A percentile compares a stretch with the other conserved stretches of the same genome.
Evolutionary conservation across 1,140 invertebrate genomes (phyloP).

Genomic region (Neodiprion fabricii): DNA sequence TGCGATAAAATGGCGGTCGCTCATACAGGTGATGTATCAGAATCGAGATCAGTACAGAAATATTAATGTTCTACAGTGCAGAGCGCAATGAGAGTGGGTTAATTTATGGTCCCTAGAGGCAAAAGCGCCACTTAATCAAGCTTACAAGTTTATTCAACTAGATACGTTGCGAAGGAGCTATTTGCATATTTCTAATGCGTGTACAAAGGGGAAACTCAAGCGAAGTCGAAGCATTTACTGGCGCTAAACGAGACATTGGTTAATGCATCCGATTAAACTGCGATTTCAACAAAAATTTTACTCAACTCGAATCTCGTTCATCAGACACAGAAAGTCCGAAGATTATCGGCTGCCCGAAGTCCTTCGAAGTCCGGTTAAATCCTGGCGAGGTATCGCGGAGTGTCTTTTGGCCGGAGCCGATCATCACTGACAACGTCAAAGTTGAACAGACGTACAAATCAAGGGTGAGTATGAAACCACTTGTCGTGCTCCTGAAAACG

Average conservation of each 20-base stretch:
- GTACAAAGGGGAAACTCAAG: too few relatives aligned
- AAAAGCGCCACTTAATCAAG: background rate
- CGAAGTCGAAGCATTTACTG: too few relatives aligned
- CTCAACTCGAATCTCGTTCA: too few relatives aligned
- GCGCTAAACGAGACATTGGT: too few relatives aligned
- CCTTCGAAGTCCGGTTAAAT: constrained; percentile 67
- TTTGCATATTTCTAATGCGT: too few relatives aligned
- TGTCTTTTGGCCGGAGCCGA: constrained; percentile 73
- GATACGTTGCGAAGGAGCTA: too few relatives aligned
- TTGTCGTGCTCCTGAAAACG: background rate
- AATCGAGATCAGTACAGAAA: background rate
- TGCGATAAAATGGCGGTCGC: background rate
- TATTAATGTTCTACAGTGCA: background rate
- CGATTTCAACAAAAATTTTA: too few relatives aligned
- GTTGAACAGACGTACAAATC: constrained; percentile 69
- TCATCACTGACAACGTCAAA: constrained; percentile 69
- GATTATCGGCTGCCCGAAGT: constrained; percentile 68
- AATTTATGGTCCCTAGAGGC: background rate
- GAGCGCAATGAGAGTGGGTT: background rate
- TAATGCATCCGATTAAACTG: too few relatives aligned
- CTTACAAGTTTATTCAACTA: background rate
- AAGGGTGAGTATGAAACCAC: constrained; percentile 59
- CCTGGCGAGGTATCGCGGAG: constrained; percentile 63
- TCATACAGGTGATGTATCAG: background rate
- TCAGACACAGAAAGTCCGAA: constrained; percentile 66